Percentiles rank a stretch among this genome's conserved stretches.
Evolutionary conservation across 2,797 vertebrate genomes (phyloP).

Genomic region (Phataginus tricuspis): DNA sequence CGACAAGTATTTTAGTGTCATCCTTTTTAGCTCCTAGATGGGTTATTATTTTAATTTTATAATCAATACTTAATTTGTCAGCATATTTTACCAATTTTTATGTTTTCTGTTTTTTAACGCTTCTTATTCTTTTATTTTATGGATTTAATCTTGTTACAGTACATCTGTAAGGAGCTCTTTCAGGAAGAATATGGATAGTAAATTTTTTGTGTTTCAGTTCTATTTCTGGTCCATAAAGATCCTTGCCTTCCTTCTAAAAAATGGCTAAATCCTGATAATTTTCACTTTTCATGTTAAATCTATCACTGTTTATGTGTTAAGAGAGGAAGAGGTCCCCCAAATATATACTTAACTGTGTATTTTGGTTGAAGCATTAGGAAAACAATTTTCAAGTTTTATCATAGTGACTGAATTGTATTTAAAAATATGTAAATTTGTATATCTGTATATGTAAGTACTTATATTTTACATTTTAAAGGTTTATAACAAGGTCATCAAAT

Average conservation of each 20-base stretch:
- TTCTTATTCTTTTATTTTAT: not conserved
- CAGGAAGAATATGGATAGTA: not conserved
- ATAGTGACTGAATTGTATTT: not conserved
- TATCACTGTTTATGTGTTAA: not conserved
- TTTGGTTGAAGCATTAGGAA: not conserved
- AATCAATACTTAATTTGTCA: not conserved
- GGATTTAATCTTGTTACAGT: not conserved
- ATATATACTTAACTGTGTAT: not conserved
- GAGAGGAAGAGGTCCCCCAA: not conserved
- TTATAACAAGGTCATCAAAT: not conserved
- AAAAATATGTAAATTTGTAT: not conserved
- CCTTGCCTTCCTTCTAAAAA: not conserved
- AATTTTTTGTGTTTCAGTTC: not conserved
- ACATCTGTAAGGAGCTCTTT: not conserved
- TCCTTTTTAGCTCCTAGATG: not conserved
- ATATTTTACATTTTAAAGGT: slow-evolving; percentile 3
- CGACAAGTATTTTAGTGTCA: not conserved
- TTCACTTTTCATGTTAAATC: not conserved
- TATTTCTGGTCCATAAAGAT: not conserved
- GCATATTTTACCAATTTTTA: not conserved
- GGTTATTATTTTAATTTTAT: not conserved
- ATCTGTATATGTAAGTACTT: not conserved
- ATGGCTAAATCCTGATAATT: not conserved
- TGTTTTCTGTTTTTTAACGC: not conserved
- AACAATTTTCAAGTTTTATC: not conserved